Conservation (phyloP, 2,888 invertebrate genomes). For the Glyphotaelius pellucidus region DNA sequence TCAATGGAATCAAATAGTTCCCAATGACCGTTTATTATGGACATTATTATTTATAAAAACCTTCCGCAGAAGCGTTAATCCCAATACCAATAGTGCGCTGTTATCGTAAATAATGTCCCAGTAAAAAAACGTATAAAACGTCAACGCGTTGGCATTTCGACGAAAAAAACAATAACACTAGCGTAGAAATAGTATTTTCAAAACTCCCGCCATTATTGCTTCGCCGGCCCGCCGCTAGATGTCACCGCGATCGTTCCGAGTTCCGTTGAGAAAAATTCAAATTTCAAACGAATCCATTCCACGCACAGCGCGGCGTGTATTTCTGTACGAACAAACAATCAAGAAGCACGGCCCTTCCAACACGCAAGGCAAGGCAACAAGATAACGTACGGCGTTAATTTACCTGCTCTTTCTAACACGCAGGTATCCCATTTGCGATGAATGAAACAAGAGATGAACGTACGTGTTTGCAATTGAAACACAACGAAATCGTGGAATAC, state of each 20-base stretch:
- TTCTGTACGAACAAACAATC: slow-evolving; percentile 6
- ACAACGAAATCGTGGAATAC: background rate
- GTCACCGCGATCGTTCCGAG: background rate
- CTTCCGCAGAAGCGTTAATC: slow-evolving; percentile 2
- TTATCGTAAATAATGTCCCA: background rate
- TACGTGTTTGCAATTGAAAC: background rate
- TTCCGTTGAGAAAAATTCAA: slow-evolving; percentile 24
- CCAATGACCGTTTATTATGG: background rate
- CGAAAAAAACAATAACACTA: slow-evolving; percentile 2
- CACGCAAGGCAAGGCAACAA: no score
- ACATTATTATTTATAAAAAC: background rate
- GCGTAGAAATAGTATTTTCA: slow-evolving; percentile 7
- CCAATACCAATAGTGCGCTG: background rate
- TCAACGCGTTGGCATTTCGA: background rate
- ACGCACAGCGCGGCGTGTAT: background rate
- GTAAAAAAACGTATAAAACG: background rate
- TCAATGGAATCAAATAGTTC: background rate
- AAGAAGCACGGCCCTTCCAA: background rate
- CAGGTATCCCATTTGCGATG: background rate
- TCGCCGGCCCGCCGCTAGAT: background rate
- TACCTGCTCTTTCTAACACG: background rate
- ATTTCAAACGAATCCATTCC: slow-evolving; percentile 13
- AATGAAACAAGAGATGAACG: background rate
- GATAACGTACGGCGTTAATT: background rate
- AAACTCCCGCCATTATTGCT: slow-evolving; percentile 2